These are phyloP conservation scores for Eurytoma adleriae DNA, from an alignment of 2,888 invertebrate genomes.

Conservation along the genomic window DNA sequence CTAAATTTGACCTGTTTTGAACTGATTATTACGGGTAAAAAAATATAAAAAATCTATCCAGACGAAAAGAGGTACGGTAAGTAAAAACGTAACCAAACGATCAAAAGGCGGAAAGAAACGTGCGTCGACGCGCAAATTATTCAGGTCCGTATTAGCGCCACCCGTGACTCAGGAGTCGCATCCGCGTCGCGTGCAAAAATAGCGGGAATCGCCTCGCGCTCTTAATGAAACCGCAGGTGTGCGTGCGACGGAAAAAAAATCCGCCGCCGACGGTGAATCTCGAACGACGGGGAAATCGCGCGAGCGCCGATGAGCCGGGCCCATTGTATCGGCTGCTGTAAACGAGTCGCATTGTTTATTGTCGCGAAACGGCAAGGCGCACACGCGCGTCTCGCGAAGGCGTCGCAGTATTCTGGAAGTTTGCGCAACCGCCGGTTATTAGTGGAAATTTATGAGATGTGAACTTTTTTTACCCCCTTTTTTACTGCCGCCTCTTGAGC, in stretches of 20 bases:
- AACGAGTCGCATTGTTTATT: slow-evolving; percentile 30
- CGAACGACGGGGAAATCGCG: background rate
- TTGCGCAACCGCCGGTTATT: too few species aligned
- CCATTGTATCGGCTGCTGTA: slow-evolving; percentile 2
- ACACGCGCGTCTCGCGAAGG: too few species aligned
- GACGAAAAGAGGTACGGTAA: too few species aligned
- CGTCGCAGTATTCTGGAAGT: too few species aligned
- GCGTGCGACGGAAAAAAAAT: background rate
- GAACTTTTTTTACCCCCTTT: too few species aligned
- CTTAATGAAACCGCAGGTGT: slow-evolving; percentile 22
- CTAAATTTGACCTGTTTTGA: too few species aligned
- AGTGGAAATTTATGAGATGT: too few species aligned
- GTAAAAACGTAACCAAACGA: too few species aligned
- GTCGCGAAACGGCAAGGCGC: background rate
- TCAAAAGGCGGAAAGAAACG: too few species aligned
- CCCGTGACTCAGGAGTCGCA: slow-evolving; percentile 1
- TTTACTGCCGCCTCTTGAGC: too few species aligned
- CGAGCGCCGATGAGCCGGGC: background rate
- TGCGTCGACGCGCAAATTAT: background rate
- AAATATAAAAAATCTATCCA: too few species aligned
- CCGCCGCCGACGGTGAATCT: background rate
- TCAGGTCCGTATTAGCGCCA: background rate
- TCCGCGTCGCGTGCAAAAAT: slow-evolving; percentile 14
- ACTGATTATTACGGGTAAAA: too few species aligned
- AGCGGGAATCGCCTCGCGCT: background rate